phyloP scores from a whole-genome alignment of 2,113 vertebrate species.

The Triplophysa tibetana region DNA sequence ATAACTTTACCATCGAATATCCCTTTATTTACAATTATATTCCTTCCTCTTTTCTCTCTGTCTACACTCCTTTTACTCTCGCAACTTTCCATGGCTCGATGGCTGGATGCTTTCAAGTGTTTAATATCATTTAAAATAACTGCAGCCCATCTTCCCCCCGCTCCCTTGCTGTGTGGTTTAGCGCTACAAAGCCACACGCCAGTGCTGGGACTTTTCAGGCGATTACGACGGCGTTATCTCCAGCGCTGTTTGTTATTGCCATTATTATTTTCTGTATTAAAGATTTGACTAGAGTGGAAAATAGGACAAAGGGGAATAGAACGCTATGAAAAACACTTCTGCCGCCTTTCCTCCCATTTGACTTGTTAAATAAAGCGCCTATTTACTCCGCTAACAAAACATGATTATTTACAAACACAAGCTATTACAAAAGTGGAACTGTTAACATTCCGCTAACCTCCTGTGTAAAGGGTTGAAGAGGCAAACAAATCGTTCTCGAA shows the following conservation, averaged over 20 bases:
- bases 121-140: slow-evolving; percentile 82
- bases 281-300: slow-evolving; percentile 54
- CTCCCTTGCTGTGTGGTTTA: slow-evolving; percentile 65
- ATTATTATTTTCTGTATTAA: slow-evolving; percentile 69
- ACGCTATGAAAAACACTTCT: slow-evolving; percentile 56
- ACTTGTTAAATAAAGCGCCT: slow-evolving; percentile 77
- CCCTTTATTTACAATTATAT: slow-evolving; percentile 74
- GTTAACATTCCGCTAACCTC: neutral
- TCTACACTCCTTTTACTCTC: slow-evolving; percentile 44
- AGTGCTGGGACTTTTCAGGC: slow-evolving; percentile 58
- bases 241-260: slow-evolving; percentile 77
- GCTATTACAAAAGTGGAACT: slow-evolving; percentile 57
- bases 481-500: neutral
- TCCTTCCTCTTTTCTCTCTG: slow-evolving; percentile 58
- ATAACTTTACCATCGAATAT: slow-evolving; percentile 69
- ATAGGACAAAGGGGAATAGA: slow-evolving; percentile 45
- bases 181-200: slow-evolving; percentile 75
- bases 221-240: slow-evolving; percentile 68
- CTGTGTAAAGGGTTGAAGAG: slow-evolving; percentile 9
- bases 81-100: slow-evolving; percentile 67
- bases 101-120: slow-evolving; percentile 76
- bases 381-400: slow-evolving; percentile 69
- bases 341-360: slow-evolving; percentile 64
- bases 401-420: slow-evolving; percentile 79
- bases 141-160: slow-evolving; percentile 67